Conservation (phyloP, 2,113 vertebrate species). For the Rutilus rutilus region DNA sequence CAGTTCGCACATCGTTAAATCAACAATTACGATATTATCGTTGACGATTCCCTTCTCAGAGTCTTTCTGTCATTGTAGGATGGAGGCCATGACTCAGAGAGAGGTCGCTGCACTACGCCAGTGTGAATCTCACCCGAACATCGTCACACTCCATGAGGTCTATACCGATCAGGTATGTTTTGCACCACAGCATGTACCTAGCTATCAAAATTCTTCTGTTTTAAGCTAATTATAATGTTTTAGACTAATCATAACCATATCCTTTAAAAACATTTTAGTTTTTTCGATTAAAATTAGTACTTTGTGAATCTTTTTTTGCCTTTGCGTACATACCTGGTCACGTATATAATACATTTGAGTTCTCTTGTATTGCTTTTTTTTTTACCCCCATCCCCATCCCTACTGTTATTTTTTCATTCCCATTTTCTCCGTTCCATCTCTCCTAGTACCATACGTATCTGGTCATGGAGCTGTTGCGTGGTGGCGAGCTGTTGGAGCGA, state of each 20-base stretch:
- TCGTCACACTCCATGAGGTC: slow-evolving; percentile 86
- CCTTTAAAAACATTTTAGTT: background rate
- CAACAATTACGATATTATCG: background rate
- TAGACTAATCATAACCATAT: too few species aligned
- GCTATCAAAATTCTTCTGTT: background rate
- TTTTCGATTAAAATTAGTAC: background rate
- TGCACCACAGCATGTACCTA: background rate
- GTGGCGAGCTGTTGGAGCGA: slow-evolving; percentile 87
- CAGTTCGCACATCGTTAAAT: background rate
- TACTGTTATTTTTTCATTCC: background rate
- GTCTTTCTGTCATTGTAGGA: slow-evolving; percentile 68
- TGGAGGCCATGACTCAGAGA: slow-evolving; percentile 87
- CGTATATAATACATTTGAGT: background rate
- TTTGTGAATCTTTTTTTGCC: background rate
- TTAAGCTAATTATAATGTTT: background rate
- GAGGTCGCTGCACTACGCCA: slow-evolving; percentile 87
- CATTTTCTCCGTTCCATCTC: background rate
- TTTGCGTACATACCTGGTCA: background rate
- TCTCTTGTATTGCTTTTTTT: background rate
- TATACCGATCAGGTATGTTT: slow-evolving; percentile 86
- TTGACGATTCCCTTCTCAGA: background rate
- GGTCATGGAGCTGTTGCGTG: slow-evolving; percentile 87
- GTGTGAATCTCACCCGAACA: slow-evolving; percentile 87
- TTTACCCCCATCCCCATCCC: too few species aligned
- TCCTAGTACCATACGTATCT: slow-evolving; percentile 87